Percentiles rank a stretch among this genome's conserved stretches.
Conservation (phyloP, 2,113 vertebrate species). For the Salvator merianae region DNA sequence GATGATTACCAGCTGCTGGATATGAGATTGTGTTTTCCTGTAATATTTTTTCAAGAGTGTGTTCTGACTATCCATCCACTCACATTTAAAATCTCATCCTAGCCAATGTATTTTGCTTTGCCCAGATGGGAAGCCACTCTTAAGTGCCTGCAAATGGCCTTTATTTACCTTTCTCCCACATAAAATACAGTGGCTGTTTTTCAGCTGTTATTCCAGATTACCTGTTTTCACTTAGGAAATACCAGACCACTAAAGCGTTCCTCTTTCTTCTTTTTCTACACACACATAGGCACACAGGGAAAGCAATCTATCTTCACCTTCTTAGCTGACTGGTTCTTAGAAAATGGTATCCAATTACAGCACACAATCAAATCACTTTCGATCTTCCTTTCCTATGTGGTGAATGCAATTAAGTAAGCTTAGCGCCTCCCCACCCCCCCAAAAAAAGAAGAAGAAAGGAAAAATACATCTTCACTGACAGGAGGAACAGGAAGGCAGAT, state of each 20-base stretch:
- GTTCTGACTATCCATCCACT: background rate
- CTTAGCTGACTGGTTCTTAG: background rate
- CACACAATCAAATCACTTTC: slow-evolving; percentile 37
- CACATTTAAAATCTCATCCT: background rate
- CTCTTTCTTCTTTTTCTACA: background rate
- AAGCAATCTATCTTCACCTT: background rate
- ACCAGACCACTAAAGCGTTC: background rate
- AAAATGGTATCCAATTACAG: slow-evolving; percentile 32
- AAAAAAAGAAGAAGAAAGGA: background rate
- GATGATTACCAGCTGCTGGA: too few relatives aligned
- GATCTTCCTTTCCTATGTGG: slow-evolving; percentile 31
- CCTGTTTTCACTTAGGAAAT: background rate
- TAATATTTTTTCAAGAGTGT: background rate
- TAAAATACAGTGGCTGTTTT: background rate
- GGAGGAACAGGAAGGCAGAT: slow-evolving; percentile 23
- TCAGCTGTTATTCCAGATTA: background rate
- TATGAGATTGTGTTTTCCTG: background rate
- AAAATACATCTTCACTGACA: slow-evolving; percentile 35
- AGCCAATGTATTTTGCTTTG: background rate
- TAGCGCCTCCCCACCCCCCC: too few relatives aligned
- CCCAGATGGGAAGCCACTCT: background rate
- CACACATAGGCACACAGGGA: background rate
- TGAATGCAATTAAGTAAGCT: background rate
- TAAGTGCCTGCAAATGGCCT: background rate
- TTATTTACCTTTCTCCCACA: background rate